Percentiles rank a stretch among this genome's conserved stretches.
Conservation (phyloP, 2,797 vertebrate genomes). For the Cetoscarus ocellatus region DNA sequence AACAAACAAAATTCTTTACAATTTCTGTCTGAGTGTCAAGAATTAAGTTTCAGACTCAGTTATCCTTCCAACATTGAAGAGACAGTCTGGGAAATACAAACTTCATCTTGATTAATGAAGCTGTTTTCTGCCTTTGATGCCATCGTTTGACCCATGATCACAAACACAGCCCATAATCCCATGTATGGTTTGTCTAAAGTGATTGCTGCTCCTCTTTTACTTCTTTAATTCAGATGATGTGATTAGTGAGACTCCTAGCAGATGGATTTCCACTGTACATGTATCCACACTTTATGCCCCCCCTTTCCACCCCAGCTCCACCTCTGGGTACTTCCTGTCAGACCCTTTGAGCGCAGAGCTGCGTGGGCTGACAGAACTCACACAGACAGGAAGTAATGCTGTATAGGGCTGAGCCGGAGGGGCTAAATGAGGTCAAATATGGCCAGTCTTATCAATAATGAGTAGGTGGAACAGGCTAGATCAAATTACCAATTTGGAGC, state of each 20-base stretch:
- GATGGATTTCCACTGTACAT: slow-evolving; percentile 74
- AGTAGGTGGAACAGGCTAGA: slow-evolving; percentile 80
- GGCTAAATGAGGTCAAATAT: slow-evolving; percentile 65
- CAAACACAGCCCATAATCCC: slow-evolving; percentile 67
- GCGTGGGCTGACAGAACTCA: slow-evolving; percentile 48
- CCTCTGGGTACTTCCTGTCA: slow-evolving; percentile 64
- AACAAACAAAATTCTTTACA: too few species aligned
- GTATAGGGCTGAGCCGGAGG: slow-evolving; percentile 41
- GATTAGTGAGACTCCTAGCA: slow-evolving; percentile 81
- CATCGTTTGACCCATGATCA: slow-evolving; percentile 77
- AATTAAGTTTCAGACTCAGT: too few species aligned
- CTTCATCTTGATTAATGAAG: slow-evolving; percentile 16
- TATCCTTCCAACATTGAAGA: too few species aligned
- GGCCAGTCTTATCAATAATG: slow-evolving; percentile 78
- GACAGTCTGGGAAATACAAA: neutral
- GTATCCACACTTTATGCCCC: slow-evolving; percentile 1
- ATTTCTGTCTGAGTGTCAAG: too few species aligned
- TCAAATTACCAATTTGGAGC: slow-evolving; percentile 84
- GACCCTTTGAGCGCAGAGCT: slow-evolving; percentile 26
- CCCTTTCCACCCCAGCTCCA: slow-evolving; percentile 36
- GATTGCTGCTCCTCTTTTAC: slow-evolving; percentile 74
- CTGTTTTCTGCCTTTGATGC: slow-evolving; percentile 58
- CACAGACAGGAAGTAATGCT: slow-evolving; percentile 70
- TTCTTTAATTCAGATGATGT: slow-evolving; percentile 79
- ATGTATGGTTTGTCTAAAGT: slow-evolving; percentile 67